phyloP scores from a whole-genome alignment of 2,113 vertebrate genomes.

The Xiphophorus maculatus region DNA sequence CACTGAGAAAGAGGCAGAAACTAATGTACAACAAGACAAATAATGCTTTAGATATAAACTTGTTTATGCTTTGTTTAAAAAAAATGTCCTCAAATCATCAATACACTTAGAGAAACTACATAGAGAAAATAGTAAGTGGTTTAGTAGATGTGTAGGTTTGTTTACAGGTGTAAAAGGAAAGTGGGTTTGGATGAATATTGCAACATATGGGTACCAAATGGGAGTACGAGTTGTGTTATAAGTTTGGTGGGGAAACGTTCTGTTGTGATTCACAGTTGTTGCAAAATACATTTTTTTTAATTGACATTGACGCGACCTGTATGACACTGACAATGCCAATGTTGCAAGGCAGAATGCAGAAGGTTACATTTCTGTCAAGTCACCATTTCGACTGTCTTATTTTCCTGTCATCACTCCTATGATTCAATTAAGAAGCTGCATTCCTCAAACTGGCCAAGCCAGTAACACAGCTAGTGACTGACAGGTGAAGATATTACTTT shows the following conservation, averaged over 20 bases:
- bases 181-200: too few species aligned
- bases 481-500: conserved; percentile 60
- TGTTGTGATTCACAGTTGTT: conserved; percentile 1
- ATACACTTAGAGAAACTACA: too few species aligned
- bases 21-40: too few species aligned
- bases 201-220: neutral
- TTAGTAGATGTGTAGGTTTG: too few species aligned
- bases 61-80: too few species aligned
- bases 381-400: conserved; percentile 62
- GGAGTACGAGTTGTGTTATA: neutral
- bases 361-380: conserved; percentile 72
- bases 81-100: too few species aligned
- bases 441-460: conserved; percentile 77
- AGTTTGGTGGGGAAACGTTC: conserved; percentile 11
- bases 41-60: too few species aligned
- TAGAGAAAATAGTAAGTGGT: too few species aligned
- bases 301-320: conserved; percentile 50
- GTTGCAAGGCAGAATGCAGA: conserved; percentile 52
- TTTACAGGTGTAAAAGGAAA: too few species aligned
- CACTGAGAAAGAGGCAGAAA: too few species aligned
- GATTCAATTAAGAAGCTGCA: conserved; percentile 74
- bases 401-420: conserved; percentile 74
- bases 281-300: conserved; percentile 16
- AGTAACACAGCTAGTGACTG: conserved; percentile 75
- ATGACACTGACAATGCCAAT: conserved; percentile 42